Evolutionary conservation across 2,797 vertebrate species (phyloP).

Genomic region (Buceros bicornis): DNA sequence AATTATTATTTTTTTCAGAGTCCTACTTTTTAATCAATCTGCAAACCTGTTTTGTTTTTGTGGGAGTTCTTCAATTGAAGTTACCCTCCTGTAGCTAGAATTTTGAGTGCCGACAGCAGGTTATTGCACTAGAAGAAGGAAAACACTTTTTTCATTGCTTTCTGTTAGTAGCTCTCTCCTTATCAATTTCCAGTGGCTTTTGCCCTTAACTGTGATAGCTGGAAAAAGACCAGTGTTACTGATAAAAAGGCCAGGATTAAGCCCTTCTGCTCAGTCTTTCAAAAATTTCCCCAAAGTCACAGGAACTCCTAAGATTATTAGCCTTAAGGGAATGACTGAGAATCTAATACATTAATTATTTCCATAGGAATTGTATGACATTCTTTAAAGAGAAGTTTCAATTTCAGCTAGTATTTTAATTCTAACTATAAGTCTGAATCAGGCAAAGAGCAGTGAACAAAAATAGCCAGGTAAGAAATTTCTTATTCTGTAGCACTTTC

Average conservation of each 20-base stretch:
- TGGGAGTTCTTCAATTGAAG: not conserved
- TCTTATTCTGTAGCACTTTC: not conserved
- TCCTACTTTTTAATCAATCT: not conserved
- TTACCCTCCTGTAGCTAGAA: not conserved
- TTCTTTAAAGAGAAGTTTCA: not conserved
- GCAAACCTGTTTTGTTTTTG: not conserved
- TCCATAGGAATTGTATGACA: not conserved
- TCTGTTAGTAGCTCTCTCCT: not conserved
- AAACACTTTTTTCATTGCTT: not conserved
- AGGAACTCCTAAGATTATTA: not conserved
- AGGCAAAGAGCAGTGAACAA: not conserved
- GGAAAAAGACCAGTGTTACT: not conserved
- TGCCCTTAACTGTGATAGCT: not conserved
- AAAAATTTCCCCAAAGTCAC: not conserved
- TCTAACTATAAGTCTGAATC: not conserved
- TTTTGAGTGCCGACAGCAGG: not conserved
- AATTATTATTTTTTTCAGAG: not conserved
- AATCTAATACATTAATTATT: not conserved
- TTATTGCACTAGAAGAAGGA: not conserved
- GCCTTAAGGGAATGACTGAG: not conserved
- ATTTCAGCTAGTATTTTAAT: not conserved
- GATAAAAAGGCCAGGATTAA: not conserved
- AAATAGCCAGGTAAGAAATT: not conserved
- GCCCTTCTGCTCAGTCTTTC: not conserved
- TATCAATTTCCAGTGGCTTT: not conserved